Conservation (phyloP, 1,140 invertebrate species). For the Doryteuthis pealeii region DNA sequence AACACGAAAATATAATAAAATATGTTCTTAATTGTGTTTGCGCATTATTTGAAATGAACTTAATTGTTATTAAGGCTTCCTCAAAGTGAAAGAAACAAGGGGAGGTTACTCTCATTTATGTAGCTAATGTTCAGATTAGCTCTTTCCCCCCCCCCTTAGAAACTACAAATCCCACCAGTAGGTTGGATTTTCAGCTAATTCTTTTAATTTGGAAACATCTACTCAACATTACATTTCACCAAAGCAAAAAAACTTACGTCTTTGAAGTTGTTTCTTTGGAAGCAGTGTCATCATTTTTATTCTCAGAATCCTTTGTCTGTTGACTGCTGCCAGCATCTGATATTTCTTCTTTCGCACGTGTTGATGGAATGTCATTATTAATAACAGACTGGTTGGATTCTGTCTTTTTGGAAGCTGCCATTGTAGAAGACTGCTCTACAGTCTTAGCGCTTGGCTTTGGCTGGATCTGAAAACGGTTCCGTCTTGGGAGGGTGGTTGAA, state of each 20-base stretch:
- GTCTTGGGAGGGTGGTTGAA: background rate
- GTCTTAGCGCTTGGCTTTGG: constrained; percentile 35
- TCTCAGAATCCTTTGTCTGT: background rate
- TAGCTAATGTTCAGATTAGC: no score
- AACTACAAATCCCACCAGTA: no score
- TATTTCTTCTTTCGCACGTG: background rate
- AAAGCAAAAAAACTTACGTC: background rate
- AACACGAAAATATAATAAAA: no score
- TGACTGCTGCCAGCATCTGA: constrained; percentile 6
- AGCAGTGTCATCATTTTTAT: background rate
- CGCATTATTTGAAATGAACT: no score
- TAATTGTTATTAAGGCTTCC: no score
- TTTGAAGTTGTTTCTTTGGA: background rate
- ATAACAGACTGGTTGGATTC: background rate
- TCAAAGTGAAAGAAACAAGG: no score
- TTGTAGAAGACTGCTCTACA: background rate
- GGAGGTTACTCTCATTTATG: no score
- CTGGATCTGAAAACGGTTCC: constrained; percentile 34
- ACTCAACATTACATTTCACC: no score
- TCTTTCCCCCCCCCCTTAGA: no score
- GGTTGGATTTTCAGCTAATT: no score
- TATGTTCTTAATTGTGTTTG: no score
- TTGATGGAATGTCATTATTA: background rate
- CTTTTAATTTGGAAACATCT: no score
- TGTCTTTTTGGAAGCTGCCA: constrained; percentile 1